These are phyloP conservation scores for Vulpes ferrilata DNA, from an alignment of 2,113 vertebrate species.

Conservation along the genomic window DNA sequence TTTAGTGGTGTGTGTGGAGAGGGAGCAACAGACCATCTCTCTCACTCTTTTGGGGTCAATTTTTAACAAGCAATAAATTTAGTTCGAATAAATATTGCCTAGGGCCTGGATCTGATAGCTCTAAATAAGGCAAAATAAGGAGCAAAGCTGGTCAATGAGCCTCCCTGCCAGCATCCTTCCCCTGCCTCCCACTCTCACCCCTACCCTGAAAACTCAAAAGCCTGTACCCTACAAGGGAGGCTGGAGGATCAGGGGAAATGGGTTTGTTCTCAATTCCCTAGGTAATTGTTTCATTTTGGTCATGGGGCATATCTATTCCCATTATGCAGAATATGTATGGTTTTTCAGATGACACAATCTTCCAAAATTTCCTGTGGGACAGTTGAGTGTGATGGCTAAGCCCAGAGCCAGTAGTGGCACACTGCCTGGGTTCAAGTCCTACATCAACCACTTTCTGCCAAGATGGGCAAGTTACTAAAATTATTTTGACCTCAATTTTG, in stretches of 20 bases:
- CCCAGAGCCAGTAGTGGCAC: neutral
- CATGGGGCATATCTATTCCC: neutral
- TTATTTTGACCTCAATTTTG: neutral
- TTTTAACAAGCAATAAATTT: conserved; percentile 41
- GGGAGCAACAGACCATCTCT: neutral
- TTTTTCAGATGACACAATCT: neutral
- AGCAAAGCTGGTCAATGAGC: neutral
- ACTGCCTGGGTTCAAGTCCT: neutral
- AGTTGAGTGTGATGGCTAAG: neutral
- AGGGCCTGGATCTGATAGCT: neutral
- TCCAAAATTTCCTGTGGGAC: neutral
- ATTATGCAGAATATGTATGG: neutral
- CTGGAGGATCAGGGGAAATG: neutral
- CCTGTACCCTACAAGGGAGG: neutral
- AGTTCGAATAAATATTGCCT: neutral
- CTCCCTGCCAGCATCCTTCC: neutral
- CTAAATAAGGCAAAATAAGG: neutral
- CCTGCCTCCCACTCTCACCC: neutral
- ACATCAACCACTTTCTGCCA: neutral
- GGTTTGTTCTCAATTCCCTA: neutral
- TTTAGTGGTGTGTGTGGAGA: neutral
- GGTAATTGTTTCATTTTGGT: conserved; percentile 40
- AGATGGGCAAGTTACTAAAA: neutral
- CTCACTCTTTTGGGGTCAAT: neutral
- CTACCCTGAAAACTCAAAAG: neutral